These are phyloP conservation scores for Ianthella basta DNA, from an alignment of 37 sponge, comb jelly and placozoan genomes.

Conservation along the genomic window DNA sequence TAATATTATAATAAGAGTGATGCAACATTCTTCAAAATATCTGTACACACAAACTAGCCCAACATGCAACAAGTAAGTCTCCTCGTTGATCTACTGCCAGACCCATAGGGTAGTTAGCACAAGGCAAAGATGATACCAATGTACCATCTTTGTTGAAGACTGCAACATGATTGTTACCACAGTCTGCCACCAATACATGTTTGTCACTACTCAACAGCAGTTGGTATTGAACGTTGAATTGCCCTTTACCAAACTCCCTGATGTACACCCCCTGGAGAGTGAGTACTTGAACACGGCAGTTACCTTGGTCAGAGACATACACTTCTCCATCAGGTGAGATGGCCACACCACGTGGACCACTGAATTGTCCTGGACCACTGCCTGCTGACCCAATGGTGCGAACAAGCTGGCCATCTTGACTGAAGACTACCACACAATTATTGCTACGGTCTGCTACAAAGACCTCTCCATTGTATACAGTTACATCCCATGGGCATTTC, in stretches of 20 bases:
- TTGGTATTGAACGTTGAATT: background rate
- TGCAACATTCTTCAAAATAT: too few relatives aligned
- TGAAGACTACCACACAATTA: background rate
- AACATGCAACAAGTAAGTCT: too few relatives aligned
- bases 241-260: background rate
- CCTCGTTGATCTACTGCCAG: too few relatives aligned
- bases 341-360: background rate
- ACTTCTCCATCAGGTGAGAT: background rate
- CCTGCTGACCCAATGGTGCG: background rate
- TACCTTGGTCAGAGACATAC: background rate
- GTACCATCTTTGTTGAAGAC: background rate
- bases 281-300: background rate
- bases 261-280: background rate
- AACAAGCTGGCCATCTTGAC: background rate
- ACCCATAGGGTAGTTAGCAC: too few relatives aligned
- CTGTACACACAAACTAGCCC: too few relatives aligned
- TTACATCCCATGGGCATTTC: background rate
- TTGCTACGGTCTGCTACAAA: background rate
- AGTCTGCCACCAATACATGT: conserved; percentile 7
- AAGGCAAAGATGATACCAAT: too few relatives aligned
- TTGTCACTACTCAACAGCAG: background rate
- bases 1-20: too few relatives aligned
- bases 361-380: background rate
- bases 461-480: background rate
- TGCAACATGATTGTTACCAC: background rate